Conservation (phyloP, 1,140 invertebrate species). For the Melitaea cinxia region DNA sequence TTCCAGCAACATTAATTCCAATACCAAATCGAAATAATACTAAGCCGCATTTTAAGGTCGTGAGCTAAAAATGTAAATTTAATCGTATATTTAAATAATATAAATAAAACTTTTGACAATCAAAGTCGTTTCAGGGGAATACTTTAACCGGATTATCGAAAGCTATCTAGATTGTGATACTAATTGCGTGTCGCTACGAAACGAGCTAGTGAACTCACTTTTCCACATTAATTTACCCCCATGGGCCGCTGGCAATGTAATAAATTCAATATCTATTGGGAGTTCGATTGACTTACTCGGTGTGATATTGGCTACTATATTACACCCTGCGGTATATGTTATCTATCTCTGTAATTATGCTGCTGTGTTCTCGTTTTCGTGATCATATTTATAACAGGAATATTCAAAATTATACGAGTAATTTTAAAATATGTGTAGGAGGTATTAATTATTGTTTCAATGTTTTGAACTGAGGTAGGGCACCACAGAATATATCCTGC, state of each 20-base stretch:
- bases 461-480: too few species aligned
- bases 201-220: constrained; percentile 40
- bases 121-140: neutral
- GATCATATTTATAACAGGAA: constrained; percentile 20
- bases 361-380: constrained; percentile 13
- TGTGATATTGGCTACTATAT: constrained; percentile 37
- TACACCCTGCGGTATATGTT: constrained; percentile 18
- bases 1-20: neutral
- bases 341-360: constrained; percentile 24
- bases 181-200: constrained; percentile 33
- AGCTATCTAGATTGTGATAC: constrained; percentile 13
- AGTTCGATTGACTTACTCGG: constrained; percentile 44
- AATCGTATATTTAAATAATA: constrained; percentile 5
- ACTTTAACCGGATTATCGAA: constrained; percentile 6
- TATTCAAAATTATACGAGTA: neutral
- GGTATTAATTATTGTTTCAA: too few species aligned
- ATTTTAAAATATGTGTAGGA: neutral
- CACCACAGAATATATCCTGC: too few species aligned
- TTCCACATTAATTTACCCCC: constrained; percentile 43
- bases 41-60: neutral
- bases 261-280: constrained; percentile 54
- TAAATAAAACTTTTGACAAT: neutral
- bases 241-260: constrained; percentile 46
- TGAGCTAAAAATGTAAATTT: neutral
- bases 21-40: neutral